A percentile compares a stretch with the other conserved stretches of the same genome.
phyloP scores from a whole-genome alignment of 2,797 vertebrate species.

The Malacoctenus gilli region DNA sequence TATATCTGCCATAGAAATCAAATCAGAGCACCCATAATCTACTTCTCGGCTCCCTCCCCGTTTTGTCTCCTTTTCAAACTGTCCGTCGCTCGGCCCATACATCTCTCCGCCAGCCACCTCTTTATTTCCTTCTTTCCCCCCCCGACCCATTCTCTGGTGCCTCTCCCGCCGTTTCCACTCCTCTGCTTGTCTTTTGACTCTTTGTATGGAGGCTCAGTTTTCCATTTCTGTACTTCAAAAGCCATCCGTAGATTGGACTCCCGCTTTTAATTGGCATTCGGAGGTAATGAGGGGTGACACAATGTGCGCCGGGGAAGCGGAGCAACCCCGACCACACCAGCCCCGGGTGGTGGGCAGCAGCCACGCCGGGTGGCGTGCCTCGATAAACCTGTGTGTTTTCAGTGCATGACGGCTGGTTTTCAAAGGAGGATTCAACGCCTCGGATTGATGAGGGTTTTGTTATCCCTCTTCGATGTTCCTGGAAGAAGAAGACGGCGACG shows the following conservation, averaged over 20 bases:
- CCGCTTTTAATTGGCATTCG: slow-evolving; percentile 62
- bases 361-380: slow-evolving; percentile 3
- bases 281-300: slow-evolving; percentile 52
- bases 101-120: slow-evolving; percentile 15
- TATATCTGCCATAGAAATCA: slow-evolving; percentile 80
- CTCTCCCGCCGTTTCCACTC: slow-evolving; percentile 31
- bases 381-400: background rate
- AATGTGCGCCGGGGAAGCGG: slow-evolving; percentile 33
- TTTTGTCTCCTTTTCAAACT: slow-evolving; percentile 41
- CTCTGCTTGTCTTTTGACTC: slow-evolving; percentile 46
- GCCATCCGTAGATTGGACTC: slow-evolving; percentile 66
- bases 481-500: slow-evolving; percentile 15
- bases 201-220: slow-evolving; percentile 55
- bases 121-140: slow-evolving; percentile 14
- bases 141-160: slow-evolving; percentile 3
- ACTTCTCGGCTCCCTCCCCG: slow-evolving; percentile 50
- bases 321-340: slow-evolving; percentile 29
- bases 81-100: slow-evolving; percentile 12
- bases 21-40: slow-evolving; percentile 76
- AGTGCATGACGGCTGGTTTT: background rate
- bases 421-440: slow-evolving; percentile 29
- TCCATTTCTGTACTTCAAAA: slow-evolving; percentile 68
- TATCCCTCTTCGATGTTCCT: slow-evolving; percentile 52
- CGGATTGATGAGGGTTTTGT: slow-evolving; percentile 44
- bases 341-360: background rate